Percentiles rank a stretch among this genome's conserved stretches.
phyloP scores from a whole-genome alignment of 2,888 invertebrate species.

The Adelognathus sp. region DNA sequence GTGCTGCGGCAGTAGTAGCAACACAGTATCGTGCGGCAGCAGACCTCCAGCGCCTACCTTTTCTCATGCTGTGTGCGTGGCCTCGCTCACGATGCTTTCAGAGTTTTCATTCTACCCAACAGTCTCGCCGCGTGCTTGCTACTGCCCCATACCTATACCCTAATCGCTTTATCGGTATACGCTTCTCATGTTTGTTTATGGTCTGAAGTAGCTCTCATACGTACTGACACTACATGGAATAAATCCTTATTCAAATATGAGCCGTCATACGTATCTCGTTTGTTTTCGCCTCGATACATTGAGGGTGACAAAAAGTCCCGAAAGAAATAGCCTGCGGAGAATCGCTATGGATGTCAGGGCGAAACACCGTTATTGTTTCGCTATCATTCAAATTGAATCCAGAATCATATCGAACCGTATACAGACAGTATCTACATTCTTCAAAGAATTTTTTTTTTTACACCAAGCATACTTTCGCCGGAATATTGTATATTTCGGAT shows the following conservation, averaged over 20 bases:
- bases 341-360: no score
- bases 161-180: conserved; percentile 61
- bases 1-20: conserved; percentile 18
- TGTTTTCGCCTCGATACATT: neutral
- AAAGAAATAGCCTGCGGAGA: no score
- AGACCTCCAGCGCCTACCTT: conserved; percentile 51
- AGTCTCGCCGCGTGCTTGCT: conserved; percentile 30
- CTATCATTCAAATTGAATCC: no score
- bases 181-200: conserved; percentile 43
- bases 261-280: neutral
- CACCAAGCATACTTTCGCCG: no score
- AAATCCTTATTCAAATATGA: conserved; percentile 2
- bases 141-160: neutral
- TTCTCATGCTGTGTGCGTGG: conserved; percentile 54
- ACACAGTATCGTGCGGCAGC: conserved; percentile 12
- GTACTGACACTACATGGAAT: conserved; percentile 15
- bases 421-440: no score
- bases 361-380: no score
- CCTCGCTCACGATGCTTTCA: conserved; percentile 59
- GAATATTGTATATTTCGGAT: no score
- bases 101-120: conserved; percentile 61
- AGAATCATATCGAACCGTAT: no score
- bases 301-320: no score
- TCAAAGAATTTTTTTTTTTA: no score
- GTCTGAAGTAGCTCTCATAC: conserved; percentile 36